Evolutionary conservation across 1,140 invertebrate species (phyloP).

Genomic region (Drosophila orosa): DNA sequence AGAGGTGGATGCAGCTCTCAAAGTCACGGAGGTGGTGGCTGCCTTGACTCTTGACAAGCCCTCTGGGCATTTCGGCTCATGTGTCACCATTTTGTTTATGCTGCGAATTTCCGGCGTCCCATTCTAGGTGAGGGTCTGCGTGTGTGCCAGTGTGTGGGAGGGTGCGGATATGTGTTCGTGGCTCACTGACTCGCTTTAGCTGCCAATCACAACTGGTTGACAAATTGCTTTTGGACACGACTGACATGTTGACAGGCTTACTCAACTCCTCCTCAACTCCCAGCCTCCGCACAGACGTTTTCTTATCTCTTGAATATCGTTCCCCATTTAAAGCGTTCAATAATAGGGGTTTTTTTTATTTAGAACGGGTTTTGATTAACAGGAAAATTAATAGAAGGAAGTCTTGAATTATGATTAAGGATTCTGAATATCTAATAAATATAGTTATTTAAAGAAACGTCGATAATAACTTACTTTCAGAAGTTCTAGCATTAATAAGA

Average conservation of each 20-base stretch:
- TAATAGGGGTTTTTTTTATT: neutral
- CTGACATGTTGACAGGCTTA: conserved; percentile 70
- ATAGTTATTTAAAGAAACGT: neutral
- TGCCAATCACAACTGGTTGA: conserved; percentile 81
- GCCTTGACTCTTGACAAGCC: conserved; percentile 42
- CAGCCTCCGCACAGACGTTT: conserved; percentile 6
- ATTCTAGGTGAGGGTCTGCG: conserved; percentile 11
- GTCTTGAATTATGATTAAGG: neutral
- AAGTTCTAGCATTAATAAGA: neutral
- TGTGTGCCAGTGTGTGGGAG: neutral
- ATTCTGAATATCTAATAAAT: neutral
- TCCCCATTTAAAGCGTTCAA: conserved; percentile 14
- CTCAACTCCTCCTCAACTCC: conserved; percentile 32
- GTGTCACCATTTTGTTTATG: conserved; percentile 67
- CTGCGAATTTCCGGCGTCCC: conserved; percentile 54
- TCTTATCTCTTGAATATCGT: conserved; percentile 16
- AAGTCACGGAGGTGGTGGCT: conserved; percentile 8
- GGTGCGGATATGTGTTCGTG: conserved; percentile 41
- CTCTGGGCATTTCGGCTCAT: conserved; percentile 37
- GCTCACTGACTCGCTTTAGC: conserved; percentile 60
- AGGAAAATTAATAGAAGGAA: neutral
- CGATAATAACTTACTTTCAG: neutral
- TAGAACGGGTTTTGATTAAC: neutral
- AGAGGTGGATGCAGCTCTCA: neutral
- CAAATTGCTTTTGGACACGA: conserved; percentile 79